These are phyloP conservation scores for Garra rufa DNA, from an alignment of 2,113 vertebrate species.

Conservation along the genomic window DNA sequence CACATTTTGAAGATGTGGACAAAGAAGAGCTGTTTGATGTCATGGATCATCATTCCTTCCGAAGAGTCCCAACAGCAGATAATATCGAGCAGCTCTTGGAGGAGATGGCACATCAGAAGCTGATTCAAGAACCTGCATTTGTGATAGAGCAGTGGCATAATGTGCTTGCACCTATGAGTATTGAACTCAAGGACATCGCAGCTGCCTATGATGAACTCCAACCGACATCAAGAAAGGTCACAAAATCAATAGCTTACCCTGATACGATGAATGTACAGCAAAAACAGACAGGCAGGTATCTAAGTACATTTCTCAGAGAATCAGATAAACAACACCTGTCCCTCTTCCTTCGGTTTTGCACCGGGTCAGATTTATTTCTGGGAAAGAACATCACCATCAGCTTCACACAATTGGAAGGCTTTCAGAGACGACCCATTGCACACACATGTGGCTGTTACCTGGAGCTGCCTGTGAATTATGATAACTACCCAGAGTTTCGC, in stretches of 20 bases:
- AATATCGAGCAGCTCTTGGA: conserved; percentile 25
- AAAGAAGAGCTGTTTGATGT: conserved; percentile 40
- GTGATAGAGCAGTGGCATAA: conserved; percentile 41
- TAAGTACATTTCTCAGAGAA: conserved; percentile 26
- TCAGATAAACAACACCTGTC: conserved; percentile 1
- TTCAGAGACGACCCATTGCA: conserved; percentile 38
- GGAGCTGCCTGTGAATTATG: too few species aligned
- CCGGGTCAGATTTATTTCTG: conserved; percentile 42
- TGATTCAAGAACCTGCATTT: conserved; percentile 49
- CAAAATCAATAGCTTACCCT: conserved; percentile 22
- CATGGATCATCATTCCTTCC: conserved; percentile 34
- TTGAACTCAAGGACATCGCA: too few species aligned
- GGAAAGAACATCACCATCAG: conserved; percentile 37
- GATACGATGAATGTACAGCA: conserved; percentile 21
- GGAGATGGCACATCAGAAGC: conserved; percentile 41
- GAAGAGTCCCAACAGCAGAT: conserved; percentile 37
- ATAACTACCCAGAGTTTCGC: too few species aligned
- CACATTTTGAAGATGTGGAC: conserved; percentile 34
- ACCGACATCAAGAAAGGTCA: conserved; percentile 34
- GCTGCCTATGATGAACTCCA: conserved; percentile 22
- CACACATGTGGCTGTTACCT: too few species aligned
- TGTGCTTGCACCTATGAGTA: too few species aligned
- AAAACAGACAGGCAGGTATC: not conserved
- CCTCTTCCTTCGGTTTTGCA: conserved; percentile 32
- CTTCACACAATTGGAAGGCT: conserved; percentile 36